Evolutionary conservation across 2,113 vertebrate species (phyloP), one percentile per base, ranked within the genome.

Genomic region (Erythrocercus mccallii): DNA sequence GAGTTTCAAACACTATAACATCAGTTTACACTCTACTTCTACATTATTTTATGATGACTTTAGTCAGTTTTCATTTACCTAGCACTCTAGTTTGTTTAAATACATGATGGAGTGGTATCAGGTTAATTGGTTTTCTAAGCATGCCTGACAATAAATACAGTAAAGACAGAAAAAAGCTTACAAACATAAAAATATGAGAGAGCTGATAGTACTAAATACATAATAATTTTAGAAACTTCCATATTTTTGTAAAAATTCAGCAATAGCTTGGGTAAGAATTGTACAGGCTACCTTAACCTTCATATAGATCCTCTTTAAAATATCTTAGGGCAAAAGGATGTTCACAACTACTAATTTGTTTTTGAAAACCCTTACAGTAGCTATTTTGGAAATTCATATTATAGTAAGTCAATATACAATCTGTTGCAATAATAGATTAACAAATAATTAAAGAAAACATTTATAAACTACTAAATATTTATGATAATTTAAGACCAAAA

Each of bases 401-500:
- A 23, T 50, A 68, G 11, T 23, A 72, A 76, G 3, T 20, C 19
- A 87, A 33, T 38, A 15, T 31, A 51, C 5, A 38, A 9, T 61
- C 27, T 90, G 5, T 61, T 76, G 51, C 27, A 79, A 58, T 45
- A 91, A 50, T 33, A 79, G 9, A 17, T 79, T 89, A 79, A 85
- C 16, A 89, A 86, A 89, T 51, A 3, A 81, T 66, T 94, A 74
- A 60, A 71, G 33, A 84, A 95, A 91, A 72, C 2, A 50, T 51
- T 71, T 78, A 71, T 85, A 79, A 87, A 65, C 28, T 68, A 33
- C 19, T 92, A 80, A 85, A 82, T 85, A 94, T 92, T 87, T 82
- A 88, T 71, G 15, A 72, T 37, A 81, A 82, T 61, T 80, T 68
- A 61, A 69, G 62, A 89, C 17, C 4, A 77, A 72, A 76, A 62